These are phyloP conservation scores for Phylloscopus trochilus DNA, from an alignment of 2,113 vertebrate species.

Conservation along the genomic window DNA sequence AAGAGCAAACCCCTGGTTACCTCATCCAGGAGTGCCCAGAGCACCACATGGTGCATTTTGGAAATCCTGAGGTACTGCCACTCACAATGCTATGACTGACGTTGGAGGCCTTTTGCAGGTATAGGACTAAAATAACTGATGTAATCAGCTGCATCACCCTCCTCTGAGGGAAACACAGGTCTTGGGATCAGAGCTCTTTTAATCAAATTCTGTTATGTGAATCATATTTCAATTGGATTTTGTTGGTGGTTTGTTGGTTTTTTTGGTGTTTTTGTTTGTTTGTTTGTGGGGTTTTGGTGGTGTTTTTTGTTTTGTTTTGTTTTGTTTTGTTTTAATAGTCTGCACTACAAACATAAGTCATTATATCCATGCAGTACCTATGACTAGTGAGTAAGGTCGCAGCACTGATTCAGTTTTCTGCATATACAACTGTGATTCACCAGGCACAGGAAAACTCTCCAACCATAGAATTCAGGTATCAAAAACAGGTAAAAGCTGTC, in stretches of 20 bases:
- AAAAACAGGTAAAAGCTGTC: not conserved
- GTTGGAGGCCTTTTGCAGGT: not conserved
- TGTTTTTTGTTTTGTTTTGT: too few relatives aligned
- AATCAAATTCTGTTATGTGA: not conserved
- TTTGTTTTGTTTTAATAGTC: not conserved
- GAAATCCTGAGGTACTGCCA: not conserved
- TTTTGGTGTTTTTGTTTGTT: too few relatives aligned
- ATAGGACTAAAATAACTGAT: not conserved
- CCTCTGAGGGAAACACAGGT: not conserved
- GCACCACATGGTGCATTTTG: not conserved
- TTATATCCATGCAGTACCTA: not conserved
- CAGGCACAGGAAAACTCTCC: not conserved
- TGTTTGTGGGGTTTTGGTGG: too few relatives aligned
- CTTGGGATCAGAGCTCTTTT: not conserved
- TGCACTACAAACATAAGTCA: not conserved
- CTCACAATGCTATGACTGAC: not conserved
- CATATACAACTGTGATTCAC: not conserved
- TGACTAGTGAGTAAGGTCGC: not conserved
- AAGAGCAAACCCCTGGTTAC: not conserved
- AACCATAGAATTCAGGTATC: not conserved
- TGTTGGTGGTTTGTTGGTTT: too few relatives aligned
- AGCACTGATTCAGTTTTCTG: not conserved
- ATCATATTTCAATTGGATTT: not conserved
- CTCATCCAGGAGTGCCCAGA: not conserved
- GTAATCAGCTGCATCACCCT: not conserved